Evolutionary conservation across 2,888 invertebrate species (phyloP).

Genomic region (Eulithis prunata): DNA sequence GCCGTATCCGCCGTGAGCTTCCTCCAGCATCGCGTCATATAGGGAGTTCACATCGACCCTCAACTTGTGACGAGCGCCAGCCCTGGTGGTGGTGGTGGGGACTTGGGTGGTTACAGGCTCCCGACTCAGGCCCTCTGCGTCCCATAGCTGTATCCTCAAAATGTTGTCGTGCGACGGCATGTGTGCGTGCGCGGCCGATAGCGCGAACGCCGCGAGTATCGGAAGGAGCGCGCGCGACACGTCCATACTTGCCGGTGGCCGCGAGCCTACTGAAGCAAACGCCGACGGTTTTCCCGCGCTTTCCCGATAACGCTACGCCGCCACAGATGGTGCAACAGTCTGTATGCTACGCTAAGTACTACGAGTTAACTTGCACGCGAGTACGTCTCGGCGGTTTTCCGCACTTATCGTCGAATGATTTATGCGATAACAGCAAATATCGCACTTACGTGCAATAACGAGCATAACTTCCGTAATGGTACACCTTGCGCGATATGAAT

Average conservation of each 20-base stretch:
- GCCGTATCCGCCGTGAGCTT: constrained; percentile 66
- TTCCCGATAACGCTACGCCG: constrained; percentile 74
- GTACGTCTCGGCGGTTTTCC: constrained; percentile 41
- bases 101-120: constrained; percentile 58
- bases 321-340: constrained; percentile 32
- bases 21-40: constrained; percentile 75
- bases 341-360: constrained; percentile 34
- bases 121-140: constrained; percentile 75
- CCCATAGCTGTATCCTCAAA: constrained; percentile 78
- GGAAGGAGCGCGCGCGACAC: constrained; percentile 65
- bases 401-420: constrained; percentile 66
- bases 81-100: constrained; percentile 47
- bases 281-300: constrained; percentile 76
- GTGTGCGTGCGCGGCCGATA: constrained; percentile 73
- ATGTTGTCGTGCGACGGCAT: constrained; percentile 78
- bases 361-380: constrained; percentile 41
- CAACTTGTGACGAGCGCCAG: constrained; percentile 59
- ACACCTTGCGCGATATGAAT: constrained; percentile 32
- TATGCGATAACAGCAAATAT: constrained; percentile 59
- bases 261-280: constrained; percentile 75
- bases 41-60: constrained; percentile 73
- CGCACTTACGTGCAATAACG: constrained; percentile 41
- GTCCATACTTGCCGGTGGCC: constrained; percentile 75
- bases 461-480: constrained; percentile 40
- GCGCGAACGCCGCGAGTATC: constrained; percentile 67